A percentile compares a stretch with the other conserved stretches of the same genome.
phyloP scores from a whole-genome alignment of 92 coral and sea anemone species.

The Parazoanthus swiftii region DNA sequence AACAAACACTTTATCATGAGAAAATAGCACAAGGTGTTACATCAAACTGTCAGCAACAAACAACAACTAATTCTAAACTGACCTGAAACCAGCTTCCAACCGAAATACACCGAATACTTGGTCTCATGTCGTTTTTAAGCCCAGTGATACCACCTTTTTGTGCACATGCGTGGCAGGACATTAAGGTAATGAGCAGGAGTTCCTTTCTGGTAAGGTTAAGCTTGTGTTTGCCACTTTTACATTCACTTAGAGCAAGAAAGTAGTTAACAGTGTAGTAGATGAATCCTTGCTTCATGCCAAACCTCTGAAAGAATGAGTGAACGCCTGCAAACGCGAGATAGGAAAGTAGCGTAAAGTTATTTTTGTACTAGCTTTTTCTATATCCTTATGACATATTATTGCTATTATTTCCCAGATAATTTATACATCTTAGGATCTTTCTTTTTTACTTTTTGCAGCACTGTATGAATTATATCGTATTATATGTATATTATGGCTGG shows the following conservation, averaged over 20 bases:
- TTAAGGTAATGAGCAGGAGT: neutral
- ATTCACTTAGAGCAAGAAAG: conserved; percentile 32
- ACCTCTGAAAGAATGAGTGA: conserved; percentile 19
- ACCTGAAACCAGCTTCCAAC: conserved; percentile 40
- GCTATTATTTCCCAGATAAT: too few species aligned
- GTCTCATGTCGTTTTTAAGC: neutral
- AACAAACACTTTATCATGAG: neutral
- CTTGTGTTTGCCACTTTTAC: neutral
- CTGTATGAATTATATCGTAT: too few species aligned
- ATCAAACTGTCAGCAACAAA: neutral
- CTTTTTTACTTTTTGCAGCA: too few species aligned
- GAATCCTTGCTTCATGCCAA: conserved; percentile 27
- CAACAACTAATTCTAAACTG: neutral
- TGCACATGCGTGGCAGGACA: neutral
- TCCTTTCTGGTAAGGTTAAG: conserved; percentile 23
- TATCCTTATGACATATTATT: too few species aligned
- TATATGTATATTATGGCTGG: too few species aligned
- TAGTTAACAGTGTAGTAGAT: conserved; percentile 18
- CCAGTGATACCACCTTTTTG: neutral
- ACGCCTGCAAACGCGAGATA: neutral
- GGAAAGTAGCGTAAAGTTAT: neutral
- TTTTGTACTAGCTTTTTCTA: neutral
- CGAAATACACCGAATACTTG: conserved; percentile 26
- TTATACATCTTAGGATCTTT: too few species aligned
- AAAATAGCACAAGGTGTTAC: neutral